phyloP scores from a whole-genome alignment of 1,140 invertebrate genomes.

The Diuraphis noxia region DNA sequence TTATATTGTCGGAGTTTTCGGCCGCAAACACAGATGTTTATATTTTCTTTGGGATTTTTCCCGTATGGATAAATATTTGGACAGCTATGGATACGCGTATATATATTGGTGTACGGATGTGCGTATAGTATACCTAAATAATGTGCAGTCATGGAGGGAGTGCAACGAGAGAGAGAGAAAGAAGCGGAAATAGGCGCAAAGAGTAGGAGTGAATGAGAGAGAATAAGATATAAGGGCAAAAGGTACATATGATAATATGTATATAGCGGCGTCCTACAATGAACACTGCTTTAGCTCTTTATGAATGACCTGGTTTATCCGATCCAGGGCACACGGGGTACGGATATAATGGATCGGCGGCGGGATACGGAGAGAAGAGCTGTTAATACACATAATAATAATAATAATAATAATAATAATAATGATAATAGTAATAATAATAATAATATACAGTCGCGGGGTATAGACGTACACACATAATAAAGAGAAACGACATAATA shows the following conservation, averaged over 20 bases:
- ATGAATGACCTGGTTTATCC: slow-evolving; percentile 44
- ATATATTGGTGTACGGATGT: neutral
- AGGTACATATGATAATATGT: neutral
- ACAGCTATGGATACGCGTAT: slow-evolving; percentile 22
- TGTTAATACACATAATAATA: slow-evolving; percentile 48
- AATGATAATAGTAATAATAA: slow-evolving; percentile 39
- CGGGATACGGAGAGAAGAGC: slow-evolving; percentile 13
- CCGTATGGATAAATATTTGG: slow-evolving; percentile 43
- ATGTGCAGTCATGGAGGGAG: neutral
- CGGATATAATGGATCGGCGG: slow-evolving; percentile 27
- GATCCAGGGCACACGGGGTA: slow-evolving; percentile 36
- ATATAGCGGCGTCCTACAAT: slow-evolving; percentile 5
- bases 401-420: slow-evolving; percentile 25
- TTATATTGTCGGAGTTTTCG: neutral
- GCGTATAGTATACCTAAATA: neutral
- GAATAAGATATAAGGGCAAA: neutral
- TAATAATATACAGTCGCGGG: slow-evolving; percentile 48
- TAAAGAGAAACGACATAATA: slow-evolving; percentile 52
- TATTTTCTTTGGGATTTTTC: slow-evolving; percentile 48
- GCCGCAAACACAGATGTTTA: slow-evolving; percentile 50
- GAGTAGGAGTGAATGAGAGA: neutral
- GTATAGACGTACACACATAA: slow-evolving; percentile 25
- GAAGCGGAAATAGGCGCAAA: neutral
- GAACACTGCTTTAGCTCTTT: slow-evolving; percentile 2
- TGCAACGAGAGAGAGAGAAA: neutral